These are phyloP conservation scores for Burhinus bistriatus DNA, from an alignment of 2,113 vertebrate species.

Conservation along the genomic window DNA sequence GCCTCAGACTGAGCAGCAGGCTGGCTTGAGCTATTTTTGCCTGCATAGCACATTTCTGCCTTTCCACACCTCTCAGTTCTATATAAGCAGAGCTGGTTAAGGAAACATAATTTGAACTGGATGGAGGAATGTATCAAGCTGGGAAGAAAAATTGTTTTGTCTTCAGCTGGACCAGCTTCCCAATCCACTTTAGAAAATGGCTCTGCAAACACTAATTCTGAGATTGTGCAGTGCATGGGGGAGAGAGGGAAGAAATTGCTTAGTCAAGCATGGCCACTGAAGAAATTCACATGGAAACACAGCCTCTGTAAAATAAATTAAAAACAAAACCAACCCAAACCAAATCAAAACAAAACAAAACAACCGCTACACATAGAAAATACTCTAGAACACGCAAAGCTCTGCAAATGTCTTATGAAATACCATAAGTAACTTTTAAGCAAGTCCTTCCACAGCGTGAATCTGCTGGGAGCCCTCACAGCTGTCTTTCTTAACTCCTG, in stretches of 20 bases:
- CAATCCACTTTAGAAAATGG: neutral
- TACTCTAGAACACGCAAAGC: neutral
- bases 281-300: neutral
- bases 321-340: fast-evolving
- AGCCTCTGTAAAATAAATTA: neutral
- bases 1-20: neutral
- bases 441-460: neutral
- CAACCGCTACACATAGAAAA: neutral
- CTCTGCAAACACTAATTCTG: neutral
- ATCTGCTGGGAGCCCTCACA: neutral
- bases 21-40: neutral
- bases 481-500: neutral
- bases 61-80: neutral
- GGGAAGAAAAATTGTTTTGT: neutral
- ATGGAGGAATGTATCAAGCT: neutral
- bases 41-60: neutral
- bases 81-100: neutral
- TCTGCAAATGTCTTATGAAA: neutral
- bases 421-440: neutral
- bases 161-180: neutral
- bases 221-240: fast-evolving
- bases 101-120: neutral
- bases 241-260: neutral
- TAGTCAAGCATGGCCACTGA: neutral
- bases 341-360: neutral